Conservation (phyloP, 2,113 vertebrate genomes). For the Barnardius zonarius region DNA sequence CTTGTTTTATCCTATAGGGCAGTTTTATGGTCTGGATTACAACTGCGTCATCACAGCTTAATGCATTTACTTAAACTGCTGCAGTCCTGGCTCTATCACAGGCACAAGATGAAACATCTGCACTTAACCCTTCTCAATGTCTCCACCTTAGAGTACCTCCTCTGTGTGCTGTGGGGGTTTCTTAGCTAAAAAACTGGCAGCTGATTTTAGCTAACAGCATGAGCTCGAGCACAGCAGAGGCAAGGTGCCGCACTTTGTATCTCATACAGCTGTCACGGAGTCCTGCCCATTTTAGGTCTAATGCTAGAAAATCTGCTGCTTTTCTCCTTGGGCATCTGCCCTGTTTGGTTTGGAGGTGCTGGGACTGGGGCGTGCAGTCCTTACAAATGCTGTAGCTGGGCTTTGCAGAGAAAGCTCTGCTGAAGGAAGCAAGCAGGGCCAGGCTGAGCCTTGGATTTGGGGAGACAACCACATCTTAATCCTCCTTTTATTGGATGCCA, state of each 20-base stretch:
- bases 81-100: rapidly evolving
- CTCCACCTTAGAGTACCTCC: background rate
- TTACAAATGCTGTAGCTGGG: background rate
- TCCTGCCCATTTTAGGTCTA: background rate
- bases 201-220: background rate
- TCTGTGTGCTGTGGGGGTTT: background rate
- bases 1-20: background rate
- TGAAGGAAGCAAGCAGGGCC: background rate
- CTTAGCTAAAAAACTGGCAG: background rate
- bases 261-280: background rate
- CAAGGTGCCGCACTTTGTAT: background rate
- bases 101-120: background rate
- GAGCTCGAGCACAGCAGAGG: background rate
- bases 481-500: background rate
- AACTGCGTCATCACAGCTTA: background rate
- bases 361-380: background rate
- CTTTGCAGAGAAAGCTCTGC: background rate
- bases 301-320: background rate
- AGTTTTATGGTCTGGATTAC: background rate
- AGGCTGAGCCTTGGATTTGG: background rate
- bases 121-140: background rate
- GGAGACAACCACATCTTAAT: background rate
- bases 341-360: background rate
- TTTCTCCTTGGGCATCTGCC: background rate
- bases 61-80: background rate